Percentiles rank a stretch among this genome's conserved stretches.
These are phyloP conservation scores for Prosopocoilus inquinatus DNA, from an alignment of 2,888 invertebrate species.

Conservation along the genomic window DNA sequence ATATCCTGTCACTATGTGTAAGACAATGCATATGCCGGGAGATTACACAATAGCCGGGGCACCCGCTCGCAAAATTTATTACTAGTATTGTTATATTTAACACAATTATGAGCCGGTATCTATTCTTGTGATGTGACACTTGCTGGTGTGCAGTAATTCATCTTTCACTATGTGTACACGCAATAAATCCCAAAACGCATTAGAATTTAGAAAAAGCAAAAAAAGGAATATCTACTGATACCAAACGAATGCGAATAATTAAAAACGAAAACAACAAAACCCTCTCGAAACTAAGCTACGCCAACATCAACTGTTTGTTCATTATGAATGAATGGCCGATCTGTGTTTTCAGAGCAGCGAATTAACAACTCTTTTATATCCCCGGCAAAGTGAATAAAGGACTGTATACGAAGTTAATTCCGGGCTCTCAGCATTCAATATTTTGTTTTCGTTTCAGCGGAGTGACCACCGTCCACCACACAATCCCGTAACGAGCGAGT, in stretches of 20 bases:
- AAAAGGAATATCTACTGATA: too few relatives aligned
- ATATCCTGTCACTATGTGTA: slow-evolving; percentile 39
- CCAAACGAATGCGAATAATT: too few relatives aligned
- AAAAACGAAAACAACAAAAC: too few relatives aligned
- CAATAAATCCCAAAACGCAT: too few relatives aligned
- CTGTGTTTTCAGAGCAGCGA: slow-evolving; percentile 14
- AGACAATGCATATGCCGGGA: slow-evolving; percentile 34
- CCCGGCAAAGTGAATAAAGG: slow-evolving; percentile 25
- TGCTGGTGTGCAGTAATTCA: too few relatives aligned
- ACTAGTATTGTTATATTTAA: slow-evolving; percentile 23
- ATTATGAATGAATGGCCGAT: slow-evolving; percentile 2
- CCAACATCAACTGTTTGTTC: too few relatives aligned
- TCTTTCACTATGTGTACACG: too few relatives aligned
- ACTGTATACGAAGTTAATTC: slow-evolving; percentile 32
- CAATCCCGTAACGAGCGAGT: not conserved
- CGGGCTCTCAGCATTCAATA: slow-evolving; percentile 25
- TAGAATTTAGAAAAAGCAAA: too few relatives aligned
- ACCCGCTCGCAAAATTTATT: slow-evolving; percentile 20
- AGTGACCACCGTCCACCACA: slow-evolving; percentile 11
- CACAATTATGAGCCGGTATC: slow-evolving; percentile 18
- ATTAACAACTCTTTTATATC: slow-evolving; percentile 22
- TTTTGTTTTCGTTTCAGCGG: slow-evolving; percentile 31
- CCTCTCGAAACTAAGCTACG: too few relatives aligned
- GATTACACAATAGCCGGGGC: slow-evolving; percentile 20
- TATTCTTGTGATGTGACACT: too few relatives aligned